phyloP scores from a whole-genome alignment of 2,888 invertebrate genomes.

The Pherbina coryleti region DNA sequence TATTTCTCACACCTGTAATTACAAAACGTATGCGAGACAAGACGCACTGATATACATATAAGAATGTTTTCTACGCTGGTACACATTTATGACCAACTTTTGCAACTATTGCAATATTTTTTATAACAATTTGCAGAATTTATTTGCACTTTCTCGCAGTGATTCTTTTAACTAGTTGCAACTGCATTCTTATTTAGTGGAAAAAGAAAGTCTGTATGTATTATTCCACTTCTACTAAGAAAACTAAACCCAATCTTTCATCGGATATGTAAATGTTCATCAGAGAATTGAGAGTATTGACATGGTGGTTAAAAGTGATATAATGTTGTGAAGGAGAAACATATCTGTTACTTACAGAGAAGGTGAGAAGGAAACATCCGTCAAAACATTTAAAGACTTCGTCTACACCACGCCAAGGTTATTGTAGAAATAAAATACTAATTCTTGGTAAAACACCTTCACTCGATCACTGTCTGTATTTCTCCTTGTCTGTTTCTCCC shows the following conservation, averaged over 20 bases:
- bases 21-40: too few relatives aligned
- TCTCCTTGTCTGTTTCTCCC: conserved; percentile 24
- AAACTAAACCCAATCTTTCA: conserved; percentile 29
- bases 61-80: not conserved
- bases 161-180: too few relatives aligned
- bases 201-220: too few relatives aligned
- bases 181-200: too few relatives aligned
- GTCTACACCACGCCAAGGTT: conserved; percentile 30
- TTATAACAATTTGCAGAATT: too few relatives aligned
- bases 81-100: not conserved
- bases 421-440: conserved; percentile 32
- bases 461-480: conserved; percentile 27
- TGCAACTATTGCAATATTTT: too few relatives aligned
- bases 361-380: conserved; percentile 36
- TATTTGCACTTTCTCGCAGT: too few relatives aligned
- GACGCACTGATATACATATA: too few relatives aligned
- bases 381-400: conserved; percentile 8
- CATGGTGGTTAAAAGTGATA: conserved; percentile 9
- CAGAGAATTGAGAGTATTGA: conserved; percentile 30
- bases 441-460: conserved; percentile 29
- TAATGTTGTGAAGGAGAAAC: conserved; percentile 19
- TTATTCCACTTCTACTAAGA: not conserved
- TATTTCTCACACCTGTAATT: too few relatives aligned
- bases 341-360: conserved; percentile 32
- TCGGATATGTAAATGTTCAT: conserved; percentile 18